These are phyloP conservation scores for Gryllus bimaculatus DNA, from an alignment of 1,140 invertebrate genomes.

Conservation along the genomic window DNA sequence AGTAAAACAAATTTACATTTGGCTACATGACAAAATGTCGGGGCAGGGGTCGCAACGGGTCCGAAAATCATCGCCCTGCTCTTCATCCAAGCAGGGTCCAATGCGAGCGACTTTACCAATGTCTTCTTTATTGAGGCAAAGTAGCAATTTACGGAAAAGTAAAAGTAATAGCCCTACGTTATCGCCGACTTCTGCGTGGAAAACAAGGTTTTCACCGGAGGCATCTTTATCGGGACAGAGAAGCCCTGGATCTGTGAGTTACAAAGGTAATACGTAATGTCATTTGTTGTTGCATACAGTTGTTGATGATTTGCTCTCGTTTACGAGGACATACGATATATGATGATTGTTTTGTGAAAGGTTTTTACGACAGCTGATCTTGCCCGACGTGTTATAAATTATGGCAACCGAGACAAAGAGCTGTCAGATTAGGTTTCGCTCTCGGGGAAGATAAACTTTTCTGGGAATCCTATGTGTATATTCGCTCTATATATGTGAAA, in stretches of 20 bases:
- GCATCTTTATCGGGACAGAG: constrained; percentile 55
- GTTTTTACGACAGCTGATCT: neutral
- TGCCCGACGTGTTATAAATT: neutral
- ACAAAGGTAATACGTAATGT: constrained; percentile 45
- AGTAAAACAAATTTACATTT: constrained; percentile 11
- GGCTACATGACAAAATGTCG: constrained; percentile 19
- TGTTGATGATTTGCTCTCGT: neutral
- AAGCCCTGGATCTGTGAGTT: constrained; percentile 58
- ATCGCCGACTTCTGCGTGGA: constrained; percentile 52
- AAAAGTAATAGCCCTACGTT: constrained; percentile 51
- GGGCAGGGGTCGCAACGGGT: constrained; percentile 17
- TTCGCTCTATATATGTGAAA: too few relatives aligned
- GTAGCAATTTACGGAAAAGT: constrained; percentile 42
- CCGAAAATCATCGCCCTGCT: constrained; percentile 20
- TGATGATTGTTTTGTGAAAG: neutral
- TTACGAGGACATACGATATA: neutral
- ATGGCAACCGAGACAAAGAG: neutral
- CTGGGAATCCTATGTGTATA: too few relatives aligned
- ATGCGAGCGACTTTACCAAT: constrained; percentile 64
- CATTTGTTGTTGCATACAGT: neutral
- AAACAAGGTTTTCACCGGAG: constrained; percentile 52
- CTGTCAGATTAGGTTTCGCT: neutral
- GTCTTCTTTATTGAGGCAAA: constrained; percentile 54
- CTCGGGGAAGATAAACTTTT: too few relatives aligned
- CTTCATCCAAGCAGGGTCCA: constrained; percentile 55